Percentiles rank a stretch among this genome's conserved stretches.
phyloP scores from a whole-genome alignment of 2,113 vertebrate genomes.

The Penelope pileata region DNA sequence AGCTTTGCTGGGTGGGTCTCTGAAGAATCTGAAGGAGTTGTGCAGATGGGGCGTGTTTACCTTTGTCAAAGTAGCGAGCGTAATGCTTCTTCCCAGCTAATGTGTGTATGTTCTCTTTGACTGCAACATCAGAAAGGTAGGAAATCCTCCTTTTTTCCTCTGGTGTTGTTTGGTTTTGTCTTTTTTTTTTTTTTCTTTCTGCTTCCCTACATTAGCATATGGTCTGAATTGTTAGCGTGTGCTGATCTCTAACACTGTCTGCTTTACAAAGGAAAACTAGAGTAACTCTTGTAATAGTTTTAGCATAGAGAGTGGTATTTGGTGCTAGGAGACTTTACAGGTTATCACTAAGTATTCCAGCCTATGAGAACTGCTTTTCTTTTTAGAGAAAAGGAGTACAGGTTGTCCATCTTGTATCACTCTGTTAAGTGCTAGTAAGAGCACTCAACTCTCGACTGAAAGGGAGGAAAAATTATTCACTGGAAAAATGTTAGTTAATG shows the following conservation, averaged over 20 bases:
- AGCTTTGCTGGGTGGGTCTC: slow-evolving; percentile 85
- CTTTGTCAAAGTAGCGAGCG: background rate
- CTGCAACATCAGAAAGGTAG: slow-evolving; percentile 70
- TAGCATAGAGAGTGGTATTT: background rate
- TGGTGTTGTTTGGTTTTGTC: background rate
- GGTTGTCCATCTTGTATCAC: background rate
- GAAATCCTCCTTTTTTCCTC: background rate
- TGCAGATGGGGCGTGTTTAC: slow-evolving; percentile 69
- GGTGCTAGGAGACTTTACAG: background rate
- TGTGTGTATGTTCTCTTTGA: background rate
- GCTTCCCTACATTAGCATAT: background rate
- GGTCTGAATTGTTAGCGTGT: background rate
- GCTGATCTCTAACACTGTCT: background rate
- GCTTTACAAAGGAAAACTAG: background rate
- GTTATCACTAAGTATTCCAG: background rate
- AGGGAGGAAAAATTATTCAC: background rate
- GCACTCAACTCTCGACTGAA: background rate
- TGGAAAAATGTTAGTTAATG: background rate
- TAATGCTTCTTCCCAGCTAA: background rate
- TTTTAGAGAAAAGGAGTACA: background rate
- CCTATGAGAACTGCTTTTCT: background rate
- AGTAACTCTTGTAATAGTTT: background rate
- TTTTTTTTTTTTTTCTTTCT: rapidly evolving
- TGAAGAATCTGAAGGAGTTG: slow-evolving; percentile 76
- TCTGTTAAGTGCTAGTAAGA: background rate